Base-by-base conservation (phyloP, 2,888 invertebrate genomes). In the Drosophila longiperda region DNA sequence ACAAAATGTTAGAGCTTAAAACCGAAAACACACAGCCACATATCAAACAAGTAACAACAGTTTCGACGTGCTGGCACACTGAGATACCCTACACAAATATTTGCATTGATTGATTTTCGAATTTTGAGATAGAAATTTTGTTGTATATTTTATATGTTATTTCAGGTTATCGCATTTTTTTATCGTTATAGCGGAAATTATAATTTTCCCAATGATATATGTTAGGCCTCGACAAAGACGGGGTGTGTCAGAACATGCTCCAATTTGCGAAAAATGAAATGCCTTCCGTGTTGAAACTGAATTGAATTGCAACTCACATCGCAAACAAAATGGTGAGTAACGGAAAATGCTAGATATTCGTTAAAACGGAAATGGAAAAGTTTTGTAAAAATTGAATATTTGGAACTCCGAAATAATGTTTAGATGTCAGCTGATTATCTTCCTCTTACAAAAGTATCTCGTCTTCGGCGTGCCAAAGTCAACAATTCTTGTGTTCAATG, bases 1-100 rank as follows among this genome's bases (percentile, higher is more conserved):
- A 7, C 12, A 11, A n/a, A 20, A 20, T 52, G 26, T 12, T 32
- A n/a, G 11, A 20, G 20, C 7, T 29, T 4, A n/a, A 32, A 7
- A 26, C 34, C 38, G 49, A 33, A 74, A 60, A 42, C 61, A 49
- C 36, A 64, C n/a, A 49, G 8, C 5, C 26, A 59, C 49, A 54
- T 50, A 57, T 38, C 54, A 42, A 55, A 53, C 9, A 48, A n/a
- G 32, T 34, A 29, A 26, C 12, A 40, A 12, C 4, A n/a, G 5
- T 15, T 29, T 55, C 38, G n/a, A 40, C n/a, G 11, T 7, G 38
- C 23, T 36, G 23, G 17, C 36, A 34, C 54, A 12, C 26, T 54
- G 36, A 17, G n/a, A n/a, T 29, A 38, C 26, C 36, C 26, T 26
- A n/a, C 12, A 26, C n/a, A 6, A 26, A 9, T 23, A 23, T 15